Conservation (phyloP, 2,888 invertebrate genomes). For the Clostera curtula region DNA sequence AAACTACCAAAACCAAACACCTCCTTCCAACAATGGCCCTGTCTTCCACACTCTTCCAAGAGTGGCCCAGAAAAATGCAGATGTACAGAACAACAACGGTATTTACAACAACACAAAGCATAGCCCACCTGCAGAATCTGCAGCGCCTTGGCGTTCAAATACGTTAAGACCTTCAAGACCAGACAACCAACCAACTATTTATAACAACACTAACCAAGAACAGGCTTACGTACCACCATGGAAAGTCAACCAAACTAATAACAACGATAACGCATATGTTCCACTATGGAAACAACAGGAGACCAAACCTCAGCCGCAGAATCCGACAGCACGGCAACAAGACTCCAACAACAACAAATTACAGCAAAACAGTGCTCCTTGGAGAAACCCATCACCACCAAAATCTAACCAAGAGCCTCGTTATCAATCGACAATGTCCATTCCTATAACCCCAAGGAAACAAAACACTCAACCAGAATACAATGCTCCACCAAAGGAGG, state of each 20-base stretch:
- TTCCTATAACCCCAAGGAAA: conserved; percentile 60
- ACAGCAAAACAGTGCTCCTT: conserved; percentile 39
- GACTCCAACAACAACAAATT: conserved; percentile 47
- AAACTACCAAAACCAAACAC: conserved; percentile 39
- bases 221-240: conserved; percentile 49
- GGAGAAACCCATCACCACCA: conserved; percentile 43
- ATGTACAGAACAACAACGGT: conserved; percentile 38
- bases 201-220: conserved; percentile 37
- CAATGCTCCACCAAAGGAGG: conserved; percentile 54
- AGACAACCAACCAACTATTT: conserved; percentile 42
- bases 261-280: conserved; percentile 37
- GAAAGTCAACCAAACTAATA: conserved; percentile 48
- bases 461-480: conserved; percentile 45
- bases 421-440: conserved; percentile 66
- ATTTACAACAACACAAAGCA: conserved; percentile 41
- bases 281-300: conserved; percentile 55
- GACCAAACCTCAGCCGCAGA: conserved; percentile 39
- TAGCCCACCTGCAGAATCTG: conserved; percentile 33
- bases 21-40: conserved; percentile 34
- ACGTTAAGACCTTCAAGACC: conserved; percentile 52
- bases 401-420: conserved; percentile 41
- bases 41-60: conserved; percentile 58
- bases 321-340: conserved; percentile 49
- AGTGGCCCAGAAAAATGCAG: conserved; percentile 45
- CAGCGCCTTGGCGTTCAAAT: conserved; percentile 57